Conservation (phyloP, 2,797 vertebrate species). For the Triplophysa yarkandensis region DNA sequence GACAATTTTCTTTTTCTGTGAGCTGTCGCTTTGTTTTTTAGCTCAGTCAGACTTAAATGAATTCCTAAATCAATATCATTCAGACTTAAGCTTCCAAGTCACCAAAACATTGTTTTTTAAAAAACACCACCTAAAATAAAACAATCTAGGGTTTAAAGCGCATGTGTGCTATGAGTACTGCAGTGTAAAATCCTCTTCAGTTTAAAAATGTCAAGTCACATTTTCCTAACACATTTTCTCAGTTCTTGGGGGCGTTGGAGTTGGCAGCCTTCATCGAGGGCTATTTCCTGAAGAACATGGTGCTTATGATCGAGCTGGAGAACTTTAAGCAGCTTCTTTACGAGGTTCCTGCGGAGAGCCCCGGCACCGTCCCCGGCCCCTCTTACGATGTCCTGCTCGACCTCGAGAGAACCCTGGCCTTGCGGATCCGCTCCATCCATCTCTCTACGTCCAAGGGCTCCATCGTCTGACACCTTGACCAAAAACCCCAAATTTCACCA, state of each 20-base stretch:
- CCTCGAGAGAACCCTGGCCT: conserved; percentile 94
- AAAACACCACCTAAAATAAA: too few relatives aligned
- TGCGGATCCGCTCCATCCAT: conserved; percentile 96
- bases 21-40: too few relatives aligned
- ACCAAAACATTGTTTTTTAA: too few relatives aligned
- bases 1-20: too few relatives aligned
- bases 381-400: conserved; percentile 88
- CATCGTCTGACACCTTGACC: conserved; percentile 81
- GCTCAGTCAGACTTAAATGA: too few relatives aligned
- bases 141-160: neutral
- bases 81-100: too few relatives aligned
- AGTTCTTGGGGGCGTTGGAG: conserved; percentile 94
- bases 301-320: conserved; percentile 95
- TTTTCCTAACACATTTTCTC: neutral
- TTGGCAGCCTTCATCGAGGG: conserved; percentile 94
- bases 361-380: conserved; percentile 76
- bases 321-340: conserved; percentile 95
- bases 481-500: conserved; percentile 8
- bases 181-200: neutral
- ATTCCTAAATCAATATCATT: too few relatives aligned
- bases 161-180: neutral
- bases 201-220: neutral
- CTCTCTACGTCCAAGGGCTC: conserved; percentile 98
- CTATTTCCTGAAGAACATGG: conserved; percentile 98
- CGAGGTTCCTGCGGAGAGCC: conserved; percentile 83